phyloP scores from a whole-genome alignment of 2,888 invertebrate genomes.

The Macroteleia sp. region DNA sequence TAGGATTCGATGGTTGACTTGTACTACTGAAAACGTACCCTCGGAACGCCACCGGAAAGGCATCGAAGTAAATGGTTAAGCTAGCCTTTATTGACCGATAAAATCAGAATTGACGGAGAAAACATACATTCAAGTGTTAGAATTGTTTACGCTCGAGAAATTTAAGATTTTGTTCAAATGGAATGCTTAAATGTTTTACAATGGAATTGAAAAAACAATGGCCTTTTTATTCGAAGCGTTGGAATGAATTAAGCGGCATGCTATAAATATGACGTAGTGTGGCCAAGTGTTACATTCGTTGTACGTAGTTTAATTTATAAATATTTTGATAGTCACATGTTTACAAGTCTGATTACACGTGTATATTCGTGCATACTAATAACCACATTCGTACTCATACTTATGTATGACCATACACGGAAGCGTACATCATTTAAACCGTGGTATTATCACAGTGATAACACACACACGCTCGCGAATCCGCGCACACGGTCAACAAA shows the following conservation, averaged over 20 bases:
- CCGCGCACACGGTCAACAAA: slow-evolving; percentile 16
- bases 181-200: no score
- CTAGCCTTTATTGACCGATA: no score
- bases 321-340: slow-evolving; percentile 52
- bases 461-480: no score
- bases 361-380: slow-evolving; percentile 54
- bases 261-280: slow-evolving; percentile 36
- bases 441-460: slow-evolving; percentile 38
- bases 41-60: slow-evolving; percentile 12
- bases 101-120: no score
- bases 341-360: slow-evolving; percentile 56
- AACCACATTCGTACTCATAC: slow-evolving; percentile 32
- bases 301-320: slow-evolving; percentile 36
- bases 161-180: no score
- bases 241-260: no score
- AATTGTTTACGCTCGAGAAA: no score
- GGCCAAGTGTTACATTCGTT: slow-evolving; percentile 17
- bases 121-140: no score
- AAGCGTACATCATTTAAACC: slow-evolving; percentile 49
- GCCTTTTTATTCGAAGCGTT: slow-evolving; percentile 16
- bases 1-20: slow-evolving; percentile 21
- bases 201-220: no score
- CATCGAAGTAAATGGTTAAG: no score
- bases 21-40: slow-evolving; percentile 36
- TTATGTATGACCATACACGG: slow-evolving; percentile 21